These are phyloP conservation scores for Oryctolagus cuniculus DNA, from an alignment of 2,113 vertebrate genomes.

Conservation along the genomic window mOryCun1.1 NC_091432.1:91566501-91567000, in stretches of 20 bases:
- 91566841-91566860: not conserved
- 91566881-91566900: not conserved
- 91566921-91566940: not conserved
- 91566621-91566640: not conserved
- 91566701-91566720: not conserved
- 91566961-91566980: no score
- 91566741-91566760: not conserved
- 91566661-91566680: not conserved
- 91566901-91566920: not conserved
- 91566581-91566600: not conserved
- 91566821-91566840: not conserved
- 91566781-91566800: rapidly evolving
- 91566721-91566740: not conserved
- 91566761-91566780: not conserved
- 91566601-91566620: not conserved
- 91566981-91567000: no score
- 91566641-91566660: not conserved
- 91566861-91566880: not conserved
- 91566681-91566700: not conserved
- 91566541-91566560: not conserved
- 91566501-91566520: not conserved
- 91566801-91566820: not conserved
- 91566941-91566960: not conserved
- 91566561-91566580: not conserved
- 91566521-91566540: not conserved